phyloP scores from a whole-genome alignment of 2,797 vertebrate species.

The Typhlichthys subterraneus region DNA sequence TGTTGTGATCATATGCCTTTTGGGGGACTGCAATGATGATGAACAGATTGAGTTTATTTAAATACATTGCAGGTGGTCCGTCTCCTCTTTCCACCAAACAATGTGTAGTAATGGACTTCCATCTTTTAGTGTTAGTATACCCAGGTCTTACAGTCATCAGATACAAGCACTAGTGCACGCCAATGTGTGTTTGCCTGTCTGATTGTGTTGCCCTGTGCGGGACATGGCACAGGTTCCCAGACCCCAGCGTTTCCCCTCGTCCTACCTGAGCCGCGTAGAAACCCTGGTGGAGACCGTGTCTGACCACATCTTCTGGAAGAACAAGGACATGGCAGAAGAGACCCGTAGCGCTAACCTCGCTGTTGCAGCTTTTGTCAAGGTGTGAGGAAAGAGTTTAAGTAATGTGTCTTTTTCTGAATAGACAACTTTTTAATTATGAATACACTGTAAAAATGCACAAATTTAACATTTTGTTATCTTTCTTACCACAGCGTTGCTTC shows the following conservation, averaged over 20 bases:
- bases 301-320: conserved; percentile 93
- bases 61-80: no score
- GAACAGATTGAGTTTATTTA: no score
- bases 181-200: neutral
- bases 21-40: no score
- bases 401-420: neutral
- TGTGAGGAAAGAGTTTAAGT: conserved; percentile 46
- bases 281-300: conserved; percentile 87
- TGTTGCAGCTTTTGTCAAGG: conserved; percentile 91
- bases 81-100: neutral
- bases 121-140: neutral
- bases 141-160: neutral
- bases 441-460: neutral
- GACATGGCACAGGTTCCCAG: conserved; percentile 81
- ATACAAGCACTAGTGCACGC: neutral
- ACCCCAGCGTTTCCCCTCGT: conserved; percentile 88
- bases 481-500: conserved; percentile 86
- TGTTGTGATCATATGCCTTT: no score
- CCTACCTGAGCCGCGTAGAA: conserved; percentile 88
- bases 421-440: neutral
- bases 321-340: conserved; percentile 88
- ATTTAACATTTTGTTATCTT: conserved; percentile 19
- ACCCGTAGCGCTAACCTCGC: conserved; percentile 91
- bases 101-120: neutral
- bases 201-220: neutral